Evolutionary conservation across 2,888 invertebrate species (phyloP).

Genomic region (Mactromeris polynyma): DNA sequence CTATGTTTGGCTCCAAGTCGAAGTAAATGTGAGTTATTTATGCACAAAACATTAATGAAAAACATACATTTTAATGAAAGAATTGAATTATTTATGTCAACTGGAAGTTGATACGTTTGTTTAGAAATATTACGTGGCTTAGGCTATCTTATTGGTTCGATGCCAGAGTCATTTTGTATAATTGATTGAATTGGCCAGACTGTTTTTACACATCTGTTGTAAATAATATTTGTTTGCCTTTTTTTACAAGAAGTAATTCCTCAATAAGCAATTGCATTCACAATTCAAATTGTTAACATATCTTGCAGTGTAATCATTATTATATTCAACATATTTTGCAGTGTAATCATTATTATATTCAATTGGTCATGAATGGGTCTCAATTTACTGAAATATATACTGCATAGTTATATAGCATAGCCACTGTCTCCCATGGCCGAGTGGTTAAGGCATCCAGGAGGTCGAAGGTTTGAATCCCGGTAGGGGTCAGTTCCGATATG

Average conservation of each 20-base stretch:
- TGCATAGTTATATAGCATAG: too few relatives aligned
- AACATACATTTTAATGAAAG: background rate
- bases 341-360: too few relatives aligned
- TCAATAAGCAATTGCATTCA: too few relatives aligned
- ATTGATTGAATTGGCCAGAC: conserved; percentile 9
- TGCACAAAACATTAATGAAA: background rate
- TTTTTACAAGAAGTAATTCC: background rate
- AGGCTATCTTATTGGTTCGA: background rate
- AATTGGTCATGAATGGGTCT: too few relatives aligned
- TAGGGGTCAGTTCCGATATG: too few relatives aligned
- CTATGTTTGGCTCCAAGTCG: background rate
- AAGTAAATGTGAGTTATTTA: background rate
- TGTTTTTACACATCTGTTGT: conserved; percentile 10
- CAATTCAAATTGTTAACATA: too few relatives aligned
- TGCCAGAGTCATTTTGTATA: conserved; percentile 10
- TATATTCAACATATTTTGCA: too few relatives aligned
- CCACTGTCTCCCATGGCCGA: too few relatives aligned
- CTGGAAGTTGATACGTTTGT: background rate
- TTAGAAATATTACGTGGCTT: background rate
- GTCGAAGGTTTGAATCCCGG: too few relatives aligned
- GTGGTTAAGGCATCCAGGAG: too few relatives aligned
- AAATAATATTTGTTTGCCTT: background rate
- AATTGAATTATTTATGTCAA: conserved; percentile 2
- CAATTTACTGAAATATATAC: too few relatives aligned
- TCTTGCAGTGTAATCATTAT: too few relatives aligned